These are phyloP conservation scores for Oegoconia quadripuncta DNA, from an alignment of 2,888 invertebrate genomes.

Conservation along the genomic window DNA sequence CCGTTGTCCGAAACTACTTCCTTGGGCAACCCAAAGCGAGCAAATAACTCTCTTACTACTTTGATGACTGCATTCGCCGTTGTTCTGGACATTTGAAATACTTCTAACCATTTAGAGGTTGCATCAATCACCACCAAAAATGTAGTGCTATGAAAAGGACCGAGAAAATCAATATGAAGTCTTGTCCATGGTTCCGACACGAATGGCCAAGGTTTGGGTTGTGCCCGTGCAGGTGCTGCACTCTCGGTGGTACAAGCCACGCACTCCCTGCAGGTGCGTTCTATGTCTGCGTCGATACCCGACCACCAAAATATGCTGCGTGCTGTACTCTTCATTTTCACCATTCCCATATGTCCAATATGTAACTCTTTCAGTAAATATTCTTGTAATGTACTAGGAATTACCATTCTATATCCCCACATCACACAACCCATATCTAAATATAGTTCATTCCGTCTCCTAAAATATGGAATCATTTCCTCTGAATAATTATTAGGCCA, in stretches of 20 bases:
- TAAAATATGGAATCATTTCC: constrained; percentile 2
- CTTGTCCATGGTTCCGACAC: not conserved
- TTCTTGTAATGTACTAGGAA: constrained; percentile 11
- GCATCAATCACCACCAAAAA: constrained; percentile 21
- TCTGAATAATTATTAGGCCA: not conserved
- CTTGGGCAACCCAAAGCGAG: constrained; percentile 15
- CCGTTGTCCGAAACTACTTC: constrained; percentile 20
- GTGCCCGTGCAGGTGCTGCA: constrained; percentile 13
- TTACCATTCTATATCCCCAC: constrained; percentile 19
- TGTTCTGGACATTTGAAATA: constrained; percentile 15
- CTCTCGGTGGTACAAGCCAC: constrained; percentile 12
- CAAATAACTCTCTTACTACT: constrained; percentile 11
- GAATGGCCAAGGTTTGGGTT: constrained; percentile 22
- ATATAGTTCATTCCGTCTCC: constrained; percentile 14
- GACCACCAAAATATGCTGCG: constrained; percentile 25
- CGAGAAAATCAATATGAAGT: constrained; percentile 19
- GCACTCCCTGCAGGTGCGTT: constrained; percentile 13
- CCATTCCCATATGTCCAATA: constrained; percentile 19
- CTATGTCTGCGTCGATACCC: constrained; percentile 17
- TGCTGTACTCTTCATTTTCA: constrained; percentile 23
- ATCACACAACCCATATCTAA: constrained; percentile 13
- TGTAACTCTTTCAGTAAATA: constrained; percentile 17
- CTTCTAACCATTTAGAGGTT: constrained; percentile 23
- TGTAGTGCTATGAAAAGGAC: constrained; percentile 13
- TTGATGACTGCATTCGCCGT: constrained; percentile 14